phyloP scores from a whole-genome alignment of 2,797 vertebrate species.

The Alauda arvensis region DNA sequence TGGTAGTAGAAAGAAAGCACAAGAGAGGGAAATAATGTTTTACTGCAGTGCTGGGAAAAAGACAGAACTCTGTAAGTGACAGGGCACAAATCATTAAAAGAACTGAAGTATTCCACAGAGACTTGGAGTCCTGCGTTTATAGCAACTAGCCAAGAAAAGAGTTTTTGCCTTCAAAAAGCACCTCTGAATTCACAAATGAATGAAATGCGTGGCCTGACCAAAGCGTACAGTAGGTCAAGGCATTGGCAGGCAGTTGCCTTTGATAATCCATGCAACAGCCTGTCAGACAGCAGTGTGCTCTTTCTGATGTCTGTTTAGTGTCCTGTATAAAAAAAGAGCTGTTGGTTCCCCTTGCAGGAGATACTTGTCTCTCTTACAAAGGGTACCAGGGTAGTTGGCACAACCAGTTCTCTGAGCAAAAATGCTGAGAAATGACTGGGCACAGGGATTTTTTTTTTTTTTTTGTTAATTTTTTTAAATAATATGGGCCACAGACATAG shows the following conservation, averaged over 20 bases:
- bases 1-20: slow-evolving; percentile 2
- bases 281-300: slow-evolving; percentile 43
- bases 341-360: slow-evolving; percentile 14
- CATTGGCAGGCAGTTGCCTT: slow-evolving; percentile 48
- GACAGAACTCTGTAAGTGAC: slow-evolving; percentile 27
- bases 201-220: slow-evolving; percentile 45
- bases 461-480: background rate
- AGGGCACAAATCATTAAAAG: slow-evolving; percentile 56
- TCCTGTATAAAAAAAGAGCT: slow-evolving; percentile 39
- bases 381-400: background rate
- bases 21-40: slow-evolving; percentile 25
- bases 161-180: slow-evolving; percentile 49
- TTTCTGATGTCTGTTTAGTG: slow-evolving; percentile 48
- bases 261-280: slow-evolving; percentile 47
- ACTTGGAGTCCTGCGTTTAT: slow-evolving; percentile 39
- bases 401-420: background rate
- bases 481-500: background rate
- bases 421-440: background rate
- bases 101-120: slow-evolving; percentile 57
- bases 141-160: slow-evolving; percentile 42
- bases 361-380: slow-evolving; percentile 21
- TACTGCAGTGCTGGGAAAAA: slow-evolving; percentile 30
- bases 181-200: slow-evolving; percentile 55
- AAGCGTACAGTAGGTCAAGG: slow-evolving; percentile 45
- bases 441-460: background rate